Percentiles rank a stretch among this genome's conserved stretches.
phyloP scores from a whole-genome alignment of 2,888 invertebrate species.

The Odontomyia ornata region DNA sequence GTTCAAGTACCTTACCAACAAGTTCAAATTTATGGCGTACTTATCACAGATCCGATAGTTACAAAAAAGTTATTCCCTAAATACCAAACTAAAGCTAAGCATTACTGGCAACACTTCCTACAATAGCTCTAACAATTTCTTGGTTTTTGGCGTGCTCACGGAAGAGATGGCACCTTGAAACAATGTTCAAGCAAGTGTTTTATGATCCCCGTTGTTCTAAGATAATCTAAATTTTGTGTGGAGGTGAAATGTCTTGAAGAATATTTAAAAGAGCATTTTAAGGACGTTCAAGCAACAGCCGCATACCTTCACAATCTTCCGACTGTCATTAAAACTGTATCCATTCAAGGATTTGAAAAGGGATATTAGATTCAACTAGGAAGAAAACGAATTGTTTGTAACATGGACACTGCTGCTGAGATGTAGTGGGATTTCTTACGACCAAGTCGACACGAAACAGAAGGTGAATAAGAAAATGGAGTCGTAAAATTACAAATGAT shows the following conservation, averaged over 20 bases:
- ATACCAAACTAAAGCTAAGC: no score
- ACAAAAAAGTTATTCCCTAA: no score
- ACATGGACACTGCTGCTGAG: background rate
- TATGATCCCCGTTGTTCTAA: conserved; percentile 12
- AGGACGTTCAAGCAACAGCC: conserved; percentile 18
- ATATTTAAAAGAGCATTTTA: conserved; percentile 10
- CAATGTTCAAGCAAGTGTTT: conserved; percentile 12
- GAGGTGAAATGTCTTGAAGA: conserved; percentile 16
- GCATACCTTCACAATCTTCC: background rate
- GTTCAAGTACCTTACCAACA: no score
- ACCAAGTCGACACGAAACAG: background rate
- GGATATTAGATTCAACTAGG: conserved; percentile 15
- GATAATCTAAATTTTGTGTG: conserved; percentile 4
- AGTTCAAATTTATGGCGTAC: no score
- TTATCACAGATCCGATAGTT: no score
- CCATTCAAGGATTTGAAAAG: conserved; percentile 25
- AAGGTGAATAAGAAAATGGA: background rate
- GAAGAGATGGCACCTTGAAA: background rate
- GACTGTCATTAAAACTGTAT: conserved; percentile 6
- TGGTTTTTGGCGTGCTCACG: no score
- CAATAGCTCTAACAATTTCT: no score
- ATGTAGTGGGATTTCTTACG: background rate
- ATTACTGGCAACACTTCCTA: no score
- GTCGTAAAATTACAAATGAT: conserved; percentile 37
- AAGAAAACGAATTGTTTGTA: conserved; percentile 9